These are phyloP conservation scores for Cyprinodon diabolis DNA, from an alignment of 2,797 vertebrate genomes.

Conservation along the genomic window DNA sequence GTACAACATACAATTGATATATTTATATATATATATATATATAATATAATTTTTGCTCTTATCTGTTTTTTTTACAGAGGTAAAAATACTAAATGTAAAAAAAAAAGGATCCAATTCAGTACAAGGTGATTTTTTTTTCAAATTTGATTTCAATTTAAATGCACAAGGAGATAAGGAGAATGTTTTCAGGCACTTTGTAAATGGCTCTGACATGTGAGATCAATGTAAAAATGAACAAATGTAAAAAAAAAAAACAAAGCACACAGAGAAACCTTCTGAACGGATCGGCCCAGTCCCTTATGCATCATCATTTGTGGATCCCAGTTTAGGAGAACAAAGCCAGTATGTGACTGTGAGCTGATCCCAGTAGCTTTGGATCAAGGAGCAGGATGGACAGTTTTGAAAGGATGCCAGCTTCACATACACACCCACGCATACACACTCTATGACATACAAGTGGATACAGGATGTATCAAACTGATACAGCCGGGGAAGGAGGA, in stretches of 20 bases:
- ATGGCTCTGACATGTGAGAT: slow-evolving; percentile 88
- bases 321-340: slow-evolving; percentile 47
- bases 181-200: slow-evolving; percentile 91
- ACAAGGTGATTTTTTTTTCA: slow-evolving; percentile 82
- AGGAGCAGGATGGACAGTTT: slow-evolving; percentile 49
- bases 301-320: slow-evolving; percentile 36
- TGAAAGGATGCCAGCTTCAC: slow-evolving; percentile 42
- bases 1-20: slow-evolving; percentile 93
- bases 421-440: slow-evolving; percentile 11
- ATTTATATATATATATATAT: slow-evolving; percentile 62
- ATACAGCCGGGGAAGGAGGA: slow-evolving; percentile 64
- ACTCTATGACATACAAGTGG: slow-evolving; percentile 29
- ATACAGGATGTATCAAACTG: slow-evolving; percentile 65
- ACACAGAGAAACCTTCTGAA: slow-evolving; percentile 78
- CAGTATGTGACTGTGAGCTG: slow-evolving; percentile 34
- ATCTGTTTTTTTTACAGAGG: slow-evolving; percentile 82
- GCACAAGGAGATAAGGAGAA: slow-evolving; percentile 86
- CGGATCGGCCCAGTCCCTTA: slow-evolving; percentile 49
- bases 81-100: slow-evolving; percentile 94
- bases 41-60: slow-evolving; percentile 87
- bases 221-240: slow-evolving; percentile 75
- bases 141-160: slow-evolving; percentile 76
- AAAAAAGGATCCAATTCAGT: slow-evolving; percentile 85
- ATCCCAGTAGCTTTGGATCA: slow-evolving; percentile 59
- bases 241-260: slow-evolving; percentile 76